Conservation (phyloP, 2,888 invertebrate species). For the Carpatolechia fugitivella region DNA sequence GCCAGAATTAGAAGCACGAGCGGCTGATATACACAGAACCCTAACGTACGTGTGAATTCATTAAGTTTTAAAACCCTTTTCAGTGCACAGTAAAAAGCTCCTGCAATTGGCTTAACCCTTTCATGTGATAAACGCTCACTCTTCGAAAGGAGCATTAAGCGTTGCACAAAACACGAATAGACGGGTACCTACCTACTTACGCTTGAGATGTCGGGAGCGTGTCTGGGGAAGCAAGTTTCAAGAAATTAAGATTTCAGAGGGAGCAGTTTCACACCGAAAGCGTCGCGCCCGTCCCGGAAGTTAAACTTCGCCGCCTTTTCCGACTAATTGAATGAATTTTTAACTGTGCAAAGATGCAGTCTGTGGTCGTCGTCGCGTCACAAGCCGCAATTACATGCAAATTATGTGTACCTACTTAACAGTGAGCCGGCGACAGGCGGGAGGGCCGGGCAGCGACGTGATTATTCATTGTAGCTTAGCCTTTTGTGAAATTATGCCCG, state of each 20-base stretch:
- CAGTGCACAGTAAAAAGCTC: background rate
- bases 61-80: background rate
- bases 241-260: conserved; percentile 59
- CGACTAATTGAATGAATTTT: conserved; percentile 75
- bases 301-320: conserved; percentile 66
- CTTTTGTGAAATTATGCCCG: conserved; percentile 51
- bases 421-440: conserved; percentile 43
- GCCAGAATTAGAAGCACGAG: conserved; percentile 91
- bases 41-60: conserved; percentile 83
- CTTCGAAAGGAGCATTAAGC: conserved; percentile 9
- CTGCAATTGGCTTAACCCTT: conserved; percentile 12
- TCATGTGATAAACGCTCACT: conserved; percentile 3
- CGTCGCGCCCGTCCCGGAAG: conserved; percentile 56
- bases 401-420: conserved; percentile 69
- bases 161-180: conserved; percentile 14
- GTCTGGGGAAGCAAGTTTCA: conserved; percentile 43
- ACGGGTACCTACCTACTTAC: conserved; percentile 14
- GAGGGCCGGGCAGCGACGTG: conserved; percentile 30
- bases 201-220: conserved; percentile 21
- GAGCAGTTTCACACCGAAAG: conserved; percentile 55
- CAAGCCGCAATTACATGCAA: conserved; percentile 75
- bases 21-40: conserved; percentile 93
- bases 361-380: conserved; percentile 52
- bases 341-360: conserved; percentile 71
- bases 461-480: conserved; percentile 55